Percentiles rank a stretch among this genome's conserved stretches.
Conservation (phyloP, 2,113 vertebrate genomes). For the Papio anubis region DNA sequence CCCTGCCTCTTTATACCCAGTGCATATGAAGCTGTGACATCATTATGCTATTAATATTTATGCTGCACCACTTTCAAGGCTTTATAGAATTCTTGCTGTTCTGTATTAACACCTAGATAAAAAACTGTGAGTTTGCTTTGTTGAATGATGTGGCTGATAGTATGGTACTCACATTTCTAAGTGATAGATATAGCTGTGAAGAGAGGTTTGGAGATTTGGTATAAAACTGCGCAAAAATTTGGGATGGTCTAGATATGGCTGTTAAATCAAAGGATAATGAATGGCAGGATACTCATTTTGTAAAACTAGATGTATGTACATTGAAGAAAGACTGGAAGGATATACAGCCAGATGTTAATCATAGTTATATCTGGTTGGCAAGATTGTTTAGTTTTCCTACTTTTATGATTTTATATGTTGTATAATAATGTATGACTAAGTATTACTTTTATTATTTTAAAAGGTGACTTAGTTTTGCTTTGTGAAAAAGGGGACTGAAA, state of each 20-base stretch:
- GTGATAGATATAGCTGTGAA: not conserved
- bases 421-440: not conserved
- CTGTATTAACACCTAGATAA: not conserved
- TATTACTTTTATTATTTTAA: slow-evolving; percentile 15
- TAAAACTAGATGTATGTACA: not conserved
- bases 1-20: not conserved
- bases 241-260: not conserved
- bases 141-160: not conserved
- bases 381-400: not conserved
- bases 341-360: not conserved
- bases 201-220: slow-evolving; percentile 13
- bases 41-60: not conserved
- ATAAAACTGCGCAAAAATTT: not conserved
- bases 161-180: not conserved
- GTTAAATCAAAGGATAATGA: not conserved
- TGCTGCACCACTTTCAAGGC: not conserved
- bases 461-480: slow-evolving; percentile 1
- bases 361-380: not conserved
- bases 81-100: slow-evolving; percentile 32
- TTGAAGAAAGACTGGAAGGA: slow-evolving; percentile 10
- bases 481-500: not conserved
- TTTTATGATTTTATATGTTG: not conserved
- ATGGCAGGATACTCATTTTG: not conserved
- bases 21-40: not conserved
- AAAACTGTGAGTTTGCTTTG: not conserved